Evolutionary conservation across 2,797 vertebrate genomes (phyloP).

Genomic region (Sebastes trivittatus): DNA sequence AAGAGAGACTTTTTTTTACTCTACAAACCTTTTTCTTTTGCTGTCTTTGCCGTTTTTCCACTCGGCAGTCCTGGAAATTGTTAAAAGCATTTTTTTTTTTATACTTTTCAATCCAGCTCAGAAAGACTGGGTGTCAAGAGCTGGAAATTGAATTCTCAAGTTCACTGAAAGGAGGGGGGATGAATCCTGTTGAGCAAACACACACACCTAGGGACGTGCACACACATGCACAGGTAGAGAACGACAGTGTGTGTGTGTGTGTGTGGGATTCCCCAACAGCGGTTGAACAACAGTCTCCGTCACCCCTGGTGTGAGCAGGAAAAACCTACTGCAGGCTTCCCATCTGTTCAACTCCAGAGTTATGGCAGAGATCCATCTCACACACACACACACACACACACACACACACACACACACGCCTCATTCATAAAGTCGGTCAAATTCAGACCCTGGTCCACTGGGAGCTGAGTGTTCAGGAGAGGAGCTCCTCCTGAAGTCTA

Average conservation of each 20-base stretch:
- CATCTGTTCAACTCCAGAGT: constrained; percentile 66
- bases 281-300: constrained; percentile 53
- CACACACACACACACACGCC: constrained; percentile 5
- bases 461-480: constrained; percentile 25
- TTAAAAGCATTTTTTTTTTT: neutral
- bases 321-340: constrained; percentile 64
- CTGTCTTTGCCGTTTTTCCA: neutral
- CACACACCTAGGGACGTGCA: neutral
- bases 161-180: neutral
- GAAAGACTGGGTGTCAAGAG: neutral
- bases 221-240: neutral
- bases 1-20: neutral
- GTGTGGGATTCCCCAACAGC: constrained; percentile 53
- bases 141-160: constrained; percentile 20
- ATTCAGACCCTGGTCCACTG: constrained; percentile 16
- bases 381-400: constrained; percentile 23
- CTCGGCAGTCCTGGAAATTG: neutral
- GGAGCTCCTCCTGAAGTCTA: constrained; percentile 15
- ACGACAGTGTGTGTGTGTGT: constrained; percentile 9
- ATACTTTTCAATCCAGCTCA: neutral
- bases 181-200: constrained; percentile 10
- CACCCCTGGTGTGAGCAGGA: constrained; percentile 64
- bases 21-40: neutral
- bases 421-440: constrained; percentile 56
- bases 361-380: constrained; percentile 60